Base-by-base conservation (phyloP, 2,888 invertebrate genomes). In the Caenorhabditis macrosperma region DNA sequence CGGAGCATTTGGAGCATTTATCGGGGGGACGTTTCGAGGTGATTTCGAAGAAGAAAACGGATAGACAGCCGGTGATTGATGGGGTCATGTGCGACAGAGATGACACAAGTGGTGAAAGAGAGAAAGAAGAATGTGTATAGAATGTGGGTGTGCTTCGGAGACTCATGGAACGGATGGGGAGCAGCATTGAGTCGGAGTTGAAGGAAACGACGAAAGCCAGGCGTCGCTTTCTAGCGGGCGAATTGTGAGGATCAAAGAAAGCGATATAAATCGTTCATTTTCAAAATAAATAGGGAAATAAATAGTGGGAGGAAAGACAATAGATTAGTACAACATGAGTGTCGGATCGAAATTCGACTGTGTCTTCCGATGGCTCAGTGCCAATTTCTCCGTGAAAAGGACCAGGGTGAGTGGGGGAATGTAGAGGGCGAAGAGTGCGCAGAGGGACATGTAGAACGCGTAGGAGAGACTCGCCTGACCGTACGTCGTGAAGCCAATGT, bases 401-500 rank as follows among this genome's bases (percentile, higher is more conserved):
- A 80, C 80, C 17, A 80, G 26, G 5, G 71, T 69, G 6, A 76
- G n/a, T 22, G 80, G 76, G n/a, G 80, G 80, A 12, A 80, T 68
- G 17, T 80, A 80, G 1, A 80, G 38, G 9, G 57, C 26, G 33
- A 66, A 69, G 15, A 76, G 52, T 7, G 75, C 66, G 30, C 66
- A 76, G 4, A 80, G 48, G 1, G 61, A 61, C 71, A 80, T 66
- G 54, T 80, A 80, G 33, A 80, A 80, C 0, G 80, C 75, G 35
- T 80, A 80, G 10, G 74, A 74, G 4, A 80, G 68, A 24, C 68
- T 74, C 33, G 71, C 63, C 48, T 80, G 80, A 22, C 55, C 48
- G 50, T 71, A 76, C 12, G 80, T 80, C 10, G 86, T 83, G 54
- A 85, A 86, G 1, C 84, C 86, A 12, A 80, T 77, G 28, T 75